Evolutionary conservation across 2,888 invertebrate genomes (phyloP), one percentile per base, ranked within the genome.

Genomic region (Abscondita cerata): DNA sequence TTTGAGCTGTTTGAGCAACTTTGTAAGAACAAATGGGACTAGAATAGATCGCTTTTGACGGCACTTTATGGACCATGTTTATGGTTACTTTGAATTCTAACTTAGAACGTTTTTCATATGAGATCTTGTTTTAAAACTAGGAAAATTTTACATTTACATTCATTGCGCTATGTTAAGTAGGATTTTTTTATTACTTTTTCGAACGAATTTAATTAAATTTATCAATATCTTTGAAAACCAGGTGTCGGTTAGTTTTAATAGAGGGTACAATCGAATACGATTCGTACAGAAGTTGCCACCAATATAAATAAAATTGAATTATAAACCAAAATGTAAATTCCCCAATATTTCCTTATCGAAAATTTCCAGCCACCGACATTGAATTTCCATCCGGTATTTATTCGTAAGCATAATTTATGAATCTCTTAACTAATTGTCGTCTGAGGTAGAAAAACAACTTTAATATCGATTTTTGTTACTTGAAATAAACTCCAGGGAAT

Each of bases 361-460:
- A 51, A 64, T 62, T 62, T 56, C 47, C 68, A 68, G 68, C 60
- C 60, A 15, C 52, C 53, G 63, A 62, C 61, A 64, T 64, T 66
- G 55, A 62, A 62, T 65, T 70, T 57, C 57, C 55, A 66, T 63
- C 62, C 65, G 67, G 69, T 70, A 65, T 68, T 68, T 67, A 67
- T 68, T 68, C 66, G 64, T 66, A 68, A 67, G 68, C 68, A 66
- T 67, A 63, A 67, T 70, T 68, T 69, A 68, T 60, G 53, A 53
- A 60, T 60, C 52, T 50, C 56, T 41, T 51, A 57, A 52, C 59
- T 63, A 63, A 63, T 59, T 59, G 59, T 59, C 52, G 48, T 52
- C 54, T 54, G 53, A 36, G 52, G 40, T 54, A 12, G 33, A 46
- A 58, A 50, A 25, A 57, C 51, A 51, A 50, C 56, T 50, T 56